phyloP scores from a whole-genome alignment of 2,113 vertebrate genomes.

The Stomatorhinus ivindoensis region DNA sequence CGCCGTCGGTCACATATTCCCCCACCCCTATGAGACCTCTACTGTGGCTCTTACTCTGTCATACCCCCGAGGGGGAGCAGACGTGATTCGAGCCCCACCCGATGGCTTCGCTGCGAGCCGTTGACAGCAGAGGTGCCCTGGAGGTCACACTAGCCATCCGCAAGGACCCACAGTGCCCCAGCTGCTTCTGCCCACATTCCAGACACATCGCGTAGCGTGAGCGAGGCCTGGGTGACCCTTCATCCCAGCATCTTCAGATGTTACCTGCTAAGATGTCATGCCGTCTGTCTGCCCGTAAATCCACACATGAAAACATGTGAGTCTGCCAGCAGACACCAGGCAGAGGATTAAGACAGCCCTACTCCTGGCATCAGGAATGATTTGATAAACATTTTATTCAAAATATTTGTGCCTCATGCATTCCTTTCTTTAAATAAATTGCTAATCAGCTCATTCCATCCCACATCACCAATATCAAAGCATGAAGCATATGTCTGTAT shows the following conservation, averaged over 20 bases:
- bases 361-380: not conserved
- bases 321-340: not conserved
- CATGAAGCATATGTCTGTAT: not conserved
- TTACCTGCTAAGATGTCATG: not conserved
- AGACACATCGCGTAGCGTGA: not conserved
- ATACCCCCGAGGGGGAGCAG: not conserved
- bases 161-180: not conserved
- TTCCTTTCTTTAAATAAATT: not conserved
- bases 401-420: not conserved
- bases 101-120: not conserved
- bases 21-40: not conserved
- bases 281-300: not conserved
- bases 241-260: not conserved
- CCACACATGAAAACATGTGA: not conserved
- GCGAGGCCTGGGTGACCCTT: not conserved
- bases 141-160: not conserved
- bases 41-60: not conserved
- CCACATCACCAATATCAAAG: not conserved
- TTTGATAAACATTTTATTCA: not conserved
- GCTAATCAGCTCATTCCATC: constrained; percentile 1
- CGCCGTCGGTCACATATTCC: not conserved
- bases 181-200: not conserved
- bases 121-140: not conserved
- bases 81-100: not conserved
- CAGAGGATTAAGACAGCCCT: not conserved